Conservation (phyloP, 2,113 vertebrate genomes). For the Syrmaticus mikado region DNA sequence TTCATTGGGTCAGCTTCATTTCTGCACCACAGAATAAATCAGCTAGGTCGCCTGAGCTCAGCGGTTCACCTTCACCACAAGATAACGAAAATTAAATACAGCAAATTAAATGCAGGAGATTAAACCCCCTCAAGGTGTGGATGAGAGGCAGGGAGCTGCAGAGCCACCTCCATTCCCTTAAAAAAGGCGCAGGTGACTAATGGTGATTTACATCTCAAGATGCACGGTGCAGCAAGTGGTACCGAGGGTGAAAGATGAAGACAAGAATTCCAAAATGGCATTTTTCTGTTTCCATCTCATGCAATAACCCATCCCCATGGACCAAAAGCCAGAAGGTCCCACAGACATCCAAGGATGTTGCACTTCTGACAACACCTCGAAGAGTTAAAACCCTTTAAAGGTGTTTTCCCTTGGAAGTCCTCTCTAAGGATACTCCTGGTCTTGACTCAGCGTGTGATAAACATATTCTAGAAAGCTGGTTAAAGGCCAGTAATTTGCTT, state of each 20-base stretch:
- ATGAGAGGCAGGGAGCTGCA: no score
- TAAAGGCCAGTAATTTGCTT: background rate
- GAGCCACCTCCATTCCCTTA: no score
- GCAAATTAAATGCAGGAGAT: background rate
- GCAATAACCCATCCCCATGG: background rate
- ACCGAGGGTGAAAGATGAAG: background rate
- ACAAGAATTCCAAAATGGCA: background rate
- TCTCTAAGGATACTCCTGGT: background rate
- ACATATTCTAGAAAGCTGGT: background rate
- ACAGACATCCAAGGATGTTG: background rate
- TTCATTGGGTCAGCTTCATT: background rate
- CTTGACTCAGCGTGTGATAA: background rate
- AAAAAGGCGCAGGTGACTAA: background rate
- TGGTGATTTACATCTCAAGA: background rate
- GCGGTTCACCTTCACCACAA: conserved; percentile 1
- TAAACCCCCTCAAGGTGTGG: background rate
- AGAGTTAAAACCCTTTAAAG: background rate
- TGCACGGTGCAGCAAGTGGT: background rate
- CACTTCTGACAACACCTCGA: background rate
- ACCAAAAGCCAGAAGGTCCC: background rate
- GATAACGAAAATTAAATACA: background rate
- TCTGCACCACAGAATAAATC: background rate
- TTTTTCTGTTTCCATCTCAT: background rate
- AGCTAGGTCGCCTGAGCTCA: background rate
- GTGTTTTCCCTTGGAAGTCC: background rate